Evolutionary conservation across 1,140 invertebrate genomes (phyloP).

Genomic region (Diuraphis noxia): DNA sequence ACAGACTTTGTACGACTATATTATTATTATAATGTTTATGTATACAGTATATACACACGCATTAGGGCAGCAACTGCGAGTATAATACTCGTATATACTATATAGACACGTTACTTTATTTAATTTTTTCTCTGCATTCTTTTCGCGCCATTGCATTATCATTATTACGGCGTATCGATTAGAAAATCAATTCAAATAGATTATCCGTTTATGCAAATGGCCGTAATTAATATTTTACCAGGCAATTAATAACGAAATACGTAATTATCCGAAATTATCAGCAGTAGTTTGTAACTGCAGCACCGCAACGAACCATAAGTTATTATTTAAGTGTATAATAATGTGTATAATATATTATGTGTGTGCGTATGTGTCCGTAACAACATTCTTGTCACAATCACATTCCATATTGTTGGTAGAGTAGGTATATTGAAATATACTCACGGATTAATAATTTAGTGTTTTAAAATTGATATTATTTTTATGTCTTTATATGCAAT

Average conservation of each 20-base stretch:
- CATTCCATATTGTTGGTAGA: background rate
- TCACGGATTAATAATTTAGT: background rate
- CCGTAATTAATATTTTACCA: slow-evolving; percentile 25
- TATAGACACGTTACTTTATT: slow-evolving; percentile 10
- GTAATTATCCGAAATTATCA: background rate
- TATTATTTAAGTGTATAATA: background rate
- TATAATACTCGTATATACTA: too few species aligned
- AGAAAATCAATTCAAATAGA: slow-evolving; percentile 14
- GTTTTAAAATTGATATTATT: background rate
- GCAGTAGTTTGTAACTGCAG: background rate
- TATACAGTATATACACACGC: background rate
- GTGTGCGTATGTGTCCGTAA: background rate
- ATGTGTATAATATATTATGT: background rate
- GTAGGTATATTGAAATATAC: background rate
- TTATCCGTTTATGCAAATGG: slow-evolving; percentile 13
- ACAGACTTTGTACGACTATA: background rate
- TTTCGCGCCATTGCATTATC: background rate
- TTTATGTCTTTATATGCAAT: background rate
- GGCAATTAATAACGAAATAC: slow-evolving; percentile 15
- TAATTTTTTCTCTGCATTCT: background rate
- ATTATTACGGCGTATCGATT: background rate
- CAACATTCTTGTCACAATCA: background rate
- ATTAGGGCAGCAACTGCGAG: background rate
- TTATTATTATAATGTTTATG: background rate
- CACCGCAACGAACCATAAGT: background rate